Base-by-base conservation (phyloP, 2,113 vertebrate species). In the Paralichthys olivaceus region DNA sequence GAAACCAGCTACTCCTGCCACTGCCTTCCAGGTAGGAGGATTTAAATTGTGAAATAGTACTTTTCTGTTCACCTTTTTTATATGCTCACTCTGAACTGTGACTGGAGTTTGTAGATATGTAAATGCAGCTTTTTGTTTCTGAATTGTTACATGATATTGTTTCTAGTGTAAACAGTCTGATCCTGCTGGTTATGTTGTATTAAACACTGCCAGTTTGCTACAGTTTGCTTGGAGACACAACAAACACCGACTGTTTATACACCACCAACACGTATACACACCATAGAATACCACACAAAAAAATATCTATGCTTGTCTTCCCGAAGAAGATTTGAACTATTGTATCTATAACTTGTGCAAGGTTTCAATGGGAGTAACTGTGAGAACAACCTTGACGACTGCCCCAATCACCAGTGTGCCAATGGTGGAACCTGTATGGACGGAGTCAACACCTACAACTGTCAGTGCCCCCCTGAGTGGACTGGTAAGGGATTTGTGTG, bases 391-490 rank as follows among this genome's bases (percentile, higher is more conserved):
- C 95, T 98, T 0, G 96, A 99, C 0, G 97, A 99, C 93, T 99
- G 97, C 68, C 96, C 96, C 0, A 94, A 95, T 51, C 96, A 99
- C 85, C 95, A 95, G 66, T 99, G 97, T 80, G 94, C 96, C 43
- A 97, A 98, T 2, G 96, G 96, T 32, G 97, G 96, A 0, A 93
- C 95, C 2, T 99, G 97, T 1, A 97, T 98, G 94, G 97, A 99
- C 0, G 97, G 97, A 0, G 97, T 98, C 61, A 98, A 99, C 77
- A 98, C 97, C 0, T 99, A 99, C 93, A 99, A 99, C 81, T 99
- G 97, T 87, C 96, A 97, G 89, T 98, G 97, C 67, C 95, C 96
- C 0, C 96, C 97, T 0, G 96, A 99, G 71, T 99, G 97, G 97
- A 99, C 97, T 69, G 97, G 97, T 99, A 93, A 0, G 94, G 64